These are phyloP conservation scores for Serranus cabrilla DNA, from an alignment of 2,797 vertebrate species.

Conservation along the genomic window DNA sequence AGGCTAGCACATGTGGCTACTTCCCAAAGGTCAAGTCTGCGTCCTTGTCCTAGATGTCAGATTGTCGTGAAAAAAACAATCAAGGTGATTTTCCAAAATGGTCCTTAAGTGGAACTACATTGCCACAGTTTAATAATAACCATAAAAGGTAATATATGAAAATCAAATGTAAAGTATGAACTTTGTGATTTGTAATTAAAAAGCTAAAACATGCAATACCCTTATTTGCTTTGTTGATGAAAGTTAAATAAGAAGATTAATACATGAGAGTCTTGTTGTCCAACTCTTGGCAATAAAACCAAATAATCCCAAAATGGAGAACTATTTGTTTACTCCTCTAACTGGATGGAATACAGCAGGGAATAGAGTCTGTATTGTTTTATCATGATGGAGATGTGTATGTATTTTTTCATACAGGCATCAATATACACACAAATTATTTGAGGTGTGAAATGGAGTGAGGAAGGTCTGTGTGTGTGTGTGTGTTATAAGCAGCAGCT, in stretches of 20 bases:
- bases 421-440: constrained; percentile 30
- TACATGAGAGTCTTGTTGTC: neutral
- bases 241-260: neutral
- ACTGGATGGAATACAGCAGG: neutral
- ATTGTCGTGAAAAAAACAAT: too few species aligned
- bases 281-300: neutral
- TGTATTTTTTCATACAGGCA: constrained; percentile 3
- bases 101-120: neutral
- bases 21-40: too few species aligned
- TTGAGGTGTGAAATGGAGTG: constrained; percentile 15
- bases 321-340: neutral
- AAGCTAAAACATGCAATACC: neutral
- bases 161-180: neutral
- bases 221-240: neutral
- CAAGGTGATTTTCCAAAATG: constrained; percentile 17
- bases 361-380: neutral
- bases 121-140: neutral
- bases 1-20: too few species aligned
- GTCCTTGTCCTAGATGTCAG: too few species aligned
- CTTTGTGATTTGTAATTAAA: too few species aligned
- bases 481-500: neutral
- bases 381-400: neutral
- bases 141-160: neutral
- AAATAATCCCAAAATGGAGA: neutral
- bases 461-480: neutral